Base-by-base conservation (phyloP, 1,140 invertebrate species). In the Zophobas atratus region DNA sequence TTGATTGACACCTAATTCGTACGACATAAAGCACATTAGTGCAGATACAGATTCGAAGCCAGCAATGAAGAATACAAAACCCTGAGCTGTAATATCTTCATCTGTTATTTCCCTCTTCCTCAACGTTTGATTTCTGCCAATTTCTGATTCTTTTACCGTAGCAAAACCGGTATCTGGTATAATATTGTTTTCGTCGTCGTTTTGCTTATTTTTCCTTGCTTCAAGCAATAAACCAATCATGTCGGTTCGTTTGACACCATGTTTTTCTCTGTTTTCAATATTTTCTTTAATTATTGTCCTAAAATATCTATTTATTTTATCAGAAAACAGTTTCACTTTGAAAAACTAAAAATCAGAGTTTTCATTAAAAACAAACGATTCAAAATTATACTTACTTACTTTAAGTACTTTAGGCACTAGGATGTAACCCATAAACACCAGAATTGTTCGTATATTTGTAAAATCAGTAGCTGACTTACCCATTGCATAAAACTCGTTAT, bases 1-100 rank as follows among this genome's bases (percentile, higher is more conserved):
- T 3, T 87, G 88, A 84, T 91, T 84, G 32, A 85, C 79, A 0
- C 89, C 88, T 56, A 92, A 82, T 60, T 86, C 84, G 78, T 89
- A 82, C 6, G 73, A 73, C 39, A 76, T 76, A 76, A 84, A 85
- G 53, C 75, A 76, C 8, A 84, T 39, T 20, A 80, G 33, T 20
- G 20, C 20, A 20, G 20, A 20, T 20, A 20, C 20, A 20, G 20
- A 20, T 20, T 20, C 20, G 20, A 0, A 79, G 72, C 4, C 82
- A 81, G 8, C 79, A 3, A 86, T 57, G 49, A 86, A 85, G 53
- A 86, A 86, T 3, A 86, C 51, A 60, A 87, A 84, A 38, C 82
- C 81, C 79, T 87, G 85, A 0, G 83, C 80, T 0, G 82, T 78
- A 53, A 84, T 75, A 36, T 82, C 82, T 39, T 73, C 41, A 38